A percentile compares a stretch with the other conserved stretches of the same genome.
These are phyloP conservation scores for Xylota sylvarum DNA, from an alignment of 2,888 invertebrate genomes.

Conservation along the genomic window DNA sequence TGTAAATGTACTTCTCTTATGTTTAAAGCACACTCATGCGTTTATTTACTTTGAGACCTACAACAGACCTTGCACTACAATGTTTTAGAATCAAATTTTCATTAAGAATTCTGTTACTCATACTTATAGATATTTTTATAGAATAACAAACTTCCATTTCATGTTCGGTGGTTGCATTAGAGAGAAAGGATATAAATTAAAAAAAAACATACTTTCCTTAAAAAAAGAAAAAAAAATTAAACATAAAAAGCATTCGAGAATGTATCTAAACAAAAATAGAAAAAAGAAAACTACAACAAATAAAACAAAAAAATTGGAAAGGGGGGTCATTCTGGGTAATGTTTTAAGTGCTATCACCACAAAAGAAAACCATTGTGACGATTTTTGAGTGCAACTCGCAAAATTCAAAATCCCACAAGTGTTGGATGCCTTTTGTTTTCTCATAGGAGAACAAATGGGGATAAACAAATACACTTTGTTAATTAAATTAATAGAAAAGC, in stretches of 20 bases:
- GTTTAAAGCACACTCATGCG: slow-evolving; percentile 29
- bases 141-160: slow-evolving; percentile 37
- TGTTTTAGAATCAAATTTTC: neutral
- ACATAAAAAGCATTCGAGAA: slow-evolving; percentile 37
- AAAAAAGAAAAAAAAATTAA: slow-evolving; percentile 4
- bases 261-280: neutral
- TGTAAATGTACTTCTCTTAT: neutral
- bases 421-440: too few species aligned
- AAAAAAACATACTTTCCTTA: slow-evolving; percentile 16
- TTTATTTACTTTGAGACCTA: slow-evolving; percentile 35
- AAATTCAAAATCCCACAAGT: slow-evolving; percentile 8
- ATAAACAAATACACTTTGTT: slow-evolving; percentile 1
- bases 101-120: slow-evolving; percentile 23
- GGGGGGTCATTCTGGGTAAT: neutral
- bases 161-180: slow-evolving; percentile 37
- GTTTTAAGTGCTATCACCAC: slow-evolving; percentile 23
- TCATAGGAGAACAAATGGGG: neutral
- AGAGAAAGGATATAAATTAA: slow-evolving; percentile 32
- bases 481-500: slow-evolving; percentile 21
- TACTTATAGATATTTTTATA: slow-evolving; percentile 46
- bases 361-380: slow-evolving; percentile 19
- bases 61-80: slow-evolving; percentile 38
- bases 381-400: slow-evolving; percentile 10
- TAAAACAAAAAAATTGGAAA: neutral
- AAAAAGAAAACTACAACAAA: slow-evolving; percentile 13